Conservation (phyloP, 1,140 invertebrate species). For the Ostrea edulis region DNA sequence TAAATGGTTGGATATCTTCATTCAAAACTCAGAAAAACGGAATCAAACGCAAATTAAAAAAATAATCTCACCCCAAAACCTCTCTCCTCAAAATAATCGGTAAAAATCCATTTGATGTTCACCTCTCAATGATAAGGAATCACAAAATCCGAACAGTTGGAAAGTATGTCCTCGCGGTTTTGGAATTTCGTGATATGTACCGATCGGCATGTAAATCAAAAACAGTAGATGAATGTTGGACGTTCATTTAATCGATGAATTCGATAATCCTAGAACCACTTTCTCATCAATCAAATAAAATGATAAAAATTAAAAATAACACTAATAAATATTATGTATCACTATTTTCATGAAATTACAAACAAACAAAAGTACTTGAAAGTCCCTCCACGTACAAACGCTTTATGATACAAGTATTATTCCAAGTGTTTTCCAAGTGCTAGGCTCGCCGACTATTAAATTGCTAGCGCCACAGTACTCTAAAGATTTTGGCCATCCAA, state of each 20-base stretch:
- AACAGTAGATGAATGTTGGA: too few species aligned
- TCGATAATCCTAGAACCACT: too few species aligned
- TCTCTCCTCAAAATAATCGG: background rate
- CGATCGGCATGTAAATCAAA: background rate
- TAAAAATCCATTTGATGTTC: conserved; percentile 6
- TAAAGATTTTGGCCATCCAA: background rate
- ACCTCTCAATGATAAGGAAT: background rate
- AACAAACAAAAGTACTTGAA: too few species aligned
- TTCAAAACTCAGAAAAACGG: background rate
- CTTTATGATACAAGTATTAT: too few species aligned
- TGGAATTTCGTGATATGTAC: background rate
- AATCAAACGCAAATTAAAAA: conserved; percentile 29
- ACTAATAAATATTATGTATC: too few species aligned
- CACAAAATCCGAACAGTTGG: background rate
- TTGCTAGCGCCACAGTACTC: background rate
- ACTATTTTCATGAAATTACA: too few species aligned
- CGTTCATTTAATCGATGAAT: too few species aligned
- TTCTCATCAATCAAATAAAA: too few species aligned
- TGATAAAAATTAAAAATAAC: too few species aligned
- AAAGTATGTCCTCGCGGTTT: background rate
- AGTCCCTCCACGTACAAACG: too few species aligned
- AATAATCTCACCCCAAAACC: background rate
- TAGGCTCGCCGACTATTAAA: too few species aligned
- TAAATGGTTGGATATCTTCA: background rate
- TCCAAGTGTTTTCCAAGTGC: too few species aligned